These are phyloP conservation scores for Columba janthina DNA, from an alignment of 2,113 vertebrate genomes.

Conservation along the genomic window DNA sequence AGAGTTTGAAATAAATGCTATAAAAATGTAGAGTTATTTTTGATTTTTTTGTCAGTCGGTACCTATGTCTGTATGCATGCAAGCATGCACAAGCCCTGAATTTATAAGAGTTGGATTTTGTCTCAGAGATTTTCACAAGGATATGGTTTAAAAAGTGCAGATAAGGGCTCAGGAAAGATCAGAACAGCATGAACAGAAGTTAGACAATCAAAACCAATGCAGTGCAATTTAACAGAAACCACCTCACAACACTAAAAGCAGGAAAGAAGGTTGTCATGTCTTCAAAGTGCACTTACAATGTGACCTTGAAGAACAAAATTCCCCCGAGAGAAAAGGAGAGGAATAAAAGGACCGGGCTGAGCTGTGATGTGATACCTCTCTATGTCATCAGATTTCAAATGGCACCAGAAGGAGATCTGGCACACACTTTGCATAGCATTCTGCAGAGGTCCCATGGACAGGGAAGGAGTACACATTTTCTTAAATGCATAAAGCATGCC, in stretches of 20 bases:
- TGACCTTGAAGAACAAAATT: background rate
- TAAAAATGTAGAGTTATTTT: background rate
- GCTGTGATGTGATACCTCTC: background rate
- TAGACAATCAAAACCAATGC: background rate
- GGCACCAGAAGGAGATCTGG: background rate
- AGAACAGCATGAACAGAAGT: background rate
- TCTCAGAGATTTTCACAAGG: background rate
- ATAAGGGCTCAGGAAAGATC: background rate
- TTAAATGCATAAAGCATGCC: background rate
- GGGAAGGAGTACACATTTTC: background rate
- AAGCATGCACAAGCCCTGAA: background rate
- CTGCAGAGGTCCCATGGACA: fast-evolving
- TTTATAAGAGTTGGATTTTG: background rate
- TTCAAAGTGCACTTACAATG: background rate
- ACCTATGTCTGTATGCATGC: background rate
- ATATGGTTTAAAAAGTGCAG: background rate
- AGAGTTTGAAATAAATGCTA: background rate
- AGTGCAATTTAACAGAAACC: background rate
- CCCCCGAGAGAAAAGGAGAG: background rate
- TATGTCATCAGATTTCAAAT: background rate
- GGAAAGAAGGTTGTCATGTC: background rate
- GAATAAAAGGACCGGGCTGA: background rate
- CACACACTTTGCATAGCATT: background rate
- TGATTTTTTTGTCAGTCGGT: background rate
- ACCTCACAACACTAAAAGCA: background rate